phyloP scores from a whole-genome alignment of 2,888 invertebrate species.

The Drosophila fungiperda region DNA sequence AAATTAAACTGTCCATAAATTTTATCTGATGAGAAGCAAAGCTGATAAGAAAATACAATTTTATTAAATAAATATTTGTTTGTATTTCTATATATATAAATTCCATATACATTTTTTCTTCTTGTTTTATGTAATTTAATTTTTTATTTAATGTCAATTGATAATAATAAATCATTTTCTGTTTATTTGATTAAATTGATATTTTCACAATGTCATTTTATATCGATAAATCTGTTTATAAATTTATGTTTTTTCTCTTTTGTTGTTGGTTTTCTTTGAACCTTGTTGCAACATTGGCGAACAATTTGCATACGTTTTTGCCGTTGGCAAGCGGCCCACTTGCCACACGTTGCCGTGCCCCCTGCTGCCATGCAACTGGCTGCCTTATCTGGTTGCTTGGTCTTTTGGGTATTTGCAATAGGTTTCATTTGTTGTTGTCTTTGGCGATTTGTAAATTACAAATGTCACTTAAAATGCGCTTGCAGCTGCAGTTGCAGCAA shows the following conservation, averaged over 20 bases:
- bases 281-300: slow-evolving; percentile 15
- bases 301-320: slow-evolving; percentile 22
- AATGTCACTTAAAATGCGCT: slow-evolving; percentile 55
- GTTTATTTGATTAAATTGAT: background rate
- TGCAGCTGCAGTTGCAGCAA: slow-evolving; percentile 8
- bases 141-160: background rate
- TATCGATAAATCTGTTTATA: slow-evolving; percentile 10
- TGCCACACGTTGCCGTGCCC: slow-evolving; percentile 60
- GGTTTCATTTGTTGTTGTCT: slow-evolving; percentile 17
- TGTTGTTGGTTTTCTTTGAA: background rate
- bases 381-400: slow-evolving; percentile 31
- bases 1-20: background rate
- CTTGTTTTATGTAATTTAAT: no score
- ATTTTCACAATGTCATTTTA: background rate
- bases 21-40: background rate
- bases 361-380: slow-evolving; percentile 26
- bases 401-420: slow-evolving; percentile 21
- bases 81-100: no score
- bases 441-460: slow-evolving; percentile 50
- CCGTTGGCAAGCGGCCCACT: slow-evolving; percentile 60
- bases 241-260: background rate
- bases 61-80: background rate
- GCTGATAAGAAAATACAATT: background rate
- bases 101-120: no score
- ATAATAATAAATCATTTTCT: background rate